Evolutionary conservation across 2,888 invertebrate genomes (phyloP), one percentile per base, ranked within the genome.

Genomic region (Oxyscelio sp.): DNA sequence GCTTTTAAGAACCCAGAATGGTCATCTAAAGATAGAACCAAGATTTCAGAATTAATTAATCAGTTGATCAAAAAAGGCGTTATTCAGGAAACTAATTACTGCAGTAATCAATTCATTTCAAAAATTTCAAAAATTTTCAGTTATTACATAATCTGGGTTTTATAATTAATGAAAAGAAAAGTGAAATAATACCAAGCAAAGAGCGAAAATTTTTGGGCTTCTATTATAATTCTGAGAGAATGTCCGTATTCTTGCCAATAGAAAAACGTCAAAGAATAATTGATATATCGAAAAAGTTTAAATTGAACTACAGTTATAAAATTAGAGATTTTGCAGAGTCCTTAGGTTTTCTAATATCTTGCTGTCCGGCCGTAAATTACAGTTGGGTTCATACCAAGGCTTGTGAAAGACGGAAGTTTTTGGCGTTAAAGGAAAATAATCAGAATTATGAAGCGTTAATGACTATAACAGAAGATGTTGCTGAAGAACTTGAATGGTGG

Each of bases 21-120:
- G 5, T 54, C 63, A 34, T 40, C 13, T 50, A 52, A 5, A n/a
- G n/a, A n/a, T n/a, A n/a, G n/a, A n/a, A n/a, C n/a, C n/a, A n/a
- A n/a, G n/a, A n/a, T n/a, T n/a, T 38, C 1, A 45, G 11, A 24
- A 4, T 34, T 77, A 21, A 40, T 81, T 11, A 45, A 34, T 1
- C 11, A 78, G 4, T 50, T 78, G 13, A 22, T 80, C 5, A 1
- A 48, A 24, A 78, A 74, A 50, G 81, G 65, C 0, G 81, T 65
- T 45, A 15, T 87, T 15, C n/a, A 4, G 22, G 8, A 31, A 43
- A 78, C 63, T 48, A 4, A 11, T 8, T 22, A 21, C 5, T n/a
- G 15, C 9, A 40, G 40, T 1, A 54, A 58, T n/a, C 87, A 82
- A 22, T 87, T 84, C 31, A 43, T 87, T 6, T 87, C 80, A 13